Evolutionary conservation across 64 coral and sea anemone species (phyloP).

Genomic region (Actinia equina): DNA sequence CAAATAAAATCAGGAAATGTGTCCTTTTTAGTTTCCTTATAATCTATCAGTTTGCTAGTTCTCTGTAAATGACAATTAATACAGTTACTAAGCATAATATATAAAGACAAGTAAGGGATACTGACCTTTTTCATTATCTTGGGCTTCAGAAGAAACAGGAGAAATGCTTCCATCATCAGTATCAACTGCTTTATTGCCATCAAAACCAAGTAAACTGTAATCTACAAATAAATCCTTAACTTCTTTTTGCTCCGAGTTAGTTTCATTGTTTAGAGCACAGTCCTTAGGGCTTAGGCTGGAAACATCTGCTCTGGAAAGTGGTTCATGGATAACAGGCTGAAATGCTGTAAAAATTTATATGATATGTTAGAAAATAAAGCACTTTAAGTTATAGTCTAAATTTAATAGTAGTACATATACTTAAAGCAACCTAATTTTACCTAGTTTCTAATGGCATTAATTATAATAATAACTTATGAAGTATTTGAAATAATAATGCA

Average conservation of each 20-base stretch:
- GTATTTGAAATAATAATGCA: too few species aligned
- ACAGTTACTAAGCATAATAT: not conserved
- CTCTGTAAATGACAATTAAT: too few species aligned
- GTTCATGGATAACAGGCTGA: slow-evolving; percentile 86
- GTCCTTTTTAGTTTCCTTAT: too few species aligned
- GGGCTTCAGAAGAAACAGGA: not conserved
- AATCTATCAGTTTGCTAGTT: too few species aligned
- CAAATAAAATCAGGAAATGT: too few species aligned
- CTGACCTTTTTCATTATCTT: slow-evolving; percentile 29
- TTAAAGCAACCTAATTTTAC: too few species aligned
- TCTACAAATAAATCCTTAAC: not conserved
- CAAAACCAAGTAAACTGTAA: not conserved
- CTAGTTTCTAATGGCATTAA: too few species aligned
- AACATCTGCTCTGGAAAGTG: slow-evolving; percentile 60
- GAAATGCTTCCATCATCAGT: slow-evolving; percentile 5
- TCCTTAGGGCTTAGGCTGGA: slow-evolving; percentile 12
- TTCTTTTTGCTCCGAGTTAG: not conserved
- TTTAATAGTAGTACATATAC: too few species aligned
- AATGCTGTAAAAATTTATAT: slow-evolving; percentile 41
- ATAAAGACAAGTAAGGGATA: too few species aligned
- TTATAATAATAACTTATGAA: too few species aligned
- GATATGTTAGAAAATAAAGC: not conserved
- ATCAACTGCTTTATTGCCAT: not conserved
- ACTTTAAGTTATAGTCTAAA: too few species aligned
- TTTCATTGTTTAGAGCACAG: not conserved